phyloP scores from a whole-genome alignment of 2,888 invertebrate species.

The Monochamus alternatus region DNA sequence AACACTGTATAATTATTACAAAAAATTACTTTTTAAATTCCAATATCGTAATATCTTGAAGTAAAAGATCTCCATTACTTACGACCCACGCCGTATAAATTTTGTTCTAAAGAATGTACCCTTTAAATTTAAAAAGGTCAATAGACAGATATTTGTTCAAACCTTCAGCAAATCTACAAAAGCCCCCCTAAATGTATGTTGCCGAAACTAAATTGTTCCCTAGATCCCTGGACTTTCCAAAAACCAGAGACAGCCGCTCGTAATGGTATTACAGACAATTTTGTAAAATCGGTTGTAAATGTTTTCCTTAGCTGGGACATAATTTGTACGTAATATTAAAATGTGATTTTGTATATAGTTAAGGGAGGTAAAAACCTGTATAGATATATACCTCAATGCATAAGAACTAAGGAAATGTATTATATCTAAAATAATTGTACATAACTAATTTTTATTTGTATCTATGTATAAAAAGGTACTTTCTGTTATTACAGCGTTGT shows the following conservation, averaged over 20 bases:
- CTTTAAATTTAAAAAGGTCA: too few species aligned
- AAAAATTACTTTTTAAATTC: too few species aligned
- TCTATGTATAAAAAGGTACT: constrained; percentile 47
- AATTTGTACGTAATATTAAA: constrained; percentile 69
- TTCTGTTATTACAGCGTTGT: constrained; percentile 27
- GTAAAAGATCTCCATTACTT: too few species aligned
- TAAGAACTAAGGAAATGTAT: constrained; percentile 43
- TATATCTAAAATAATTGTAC: constrained; percentile 52
- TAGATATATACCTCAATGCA: constrained; percentile 47
- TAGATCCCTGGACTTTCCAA: constrained; percentile 12
- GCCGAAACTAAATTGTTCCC: constrained; percentile 30
- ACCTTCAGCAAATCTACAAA: constrained; percentile 2
- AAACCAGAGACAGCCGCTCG: constrained; percentile 2
- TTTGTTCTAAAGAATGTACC: too few species aligned
- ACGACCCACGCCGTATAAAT: too few species aligned
- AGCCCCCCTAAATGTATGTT: constrained; percentile 21
- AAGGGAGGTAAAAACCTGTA: constrained; percentile 51
- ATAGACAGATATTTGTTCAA: background rate
- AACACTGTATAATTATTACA: too few species aligned
- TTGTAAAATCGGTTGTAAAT: constrained; percentile 26
- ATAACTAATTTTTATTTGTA: constrained; percentile 53
- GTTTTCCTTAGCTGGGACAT: constrained; percentile 40
- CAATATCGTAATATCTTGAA: too few species aligned
- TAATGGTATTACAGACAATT: constrained; percentile 25
- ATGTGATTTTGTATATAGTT: constrained; percentile 70